A percentile compares a stretch with the other conserved stretches of the same genome.
Evolutionary conservation across 2,888 invertebrate genomes (phyloP).

Genomic region (Drosophila sordidula): DNA sequence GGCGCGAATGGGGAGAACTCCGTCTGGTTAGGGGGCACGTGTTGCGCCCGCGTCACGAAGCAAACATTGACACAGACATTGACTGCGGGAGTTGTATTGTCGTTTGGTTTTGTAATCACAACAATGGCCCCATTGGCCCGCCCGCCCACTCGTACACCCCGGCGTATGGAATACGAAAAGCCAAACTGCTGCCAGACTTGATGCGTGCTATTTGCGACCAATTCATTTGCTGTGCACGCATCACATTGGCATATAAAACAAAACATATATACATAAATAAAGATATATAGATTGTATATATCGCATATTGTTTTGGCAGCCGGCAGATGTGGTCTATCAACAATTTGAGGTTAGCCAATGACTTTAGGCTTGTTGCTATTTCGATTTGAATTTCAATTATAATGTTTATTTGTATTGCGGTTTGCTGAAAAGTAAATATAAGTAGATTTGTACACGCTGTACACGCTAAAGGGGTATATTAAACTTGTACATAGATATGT

Average conservation of each 20-base stretch:
- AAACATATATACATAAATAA: slow-evolving; percentile 4
- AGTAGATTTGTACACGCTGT: slow-evolving; percentile 29
- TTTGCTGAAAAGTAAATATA: slow-evolving; percentile 29
- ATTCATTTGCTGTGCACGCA: slow-evolving; percentile 70
- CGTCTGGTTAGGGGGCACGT: slow-evolving; percentile 11
- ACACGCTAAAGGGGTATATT: background rate
- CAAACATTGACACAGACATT: slow-evolving; percentile 19
- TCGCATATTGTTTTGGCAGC: slow-evolving; percentile 18
- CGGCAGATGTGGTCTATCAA: slow-evolving; percentile 60
- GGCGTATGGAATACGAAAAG: slow-evolving; percentile 26
- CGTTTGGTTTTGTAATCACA: slow-evolving; percentile 21
- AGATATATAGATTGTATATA: slow-evolving; percentile 15
- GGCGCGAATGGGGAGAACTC: slow-evolving; percentile 10
- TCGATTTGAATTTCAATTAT: slow-evolving; percentile 38
- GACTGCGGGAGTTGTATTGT: slow-evolving; percentile 14
- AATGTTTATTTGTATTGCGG: slow-evolving; percentile 56
- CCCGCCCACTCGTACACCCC: background rate
- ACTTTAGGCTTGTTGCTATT: slow-evolving; percentile 47
- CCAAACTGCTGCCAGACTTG: slow-evolving; percentile 30
- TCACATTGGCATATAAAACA: slow-evolving; percentile 20
- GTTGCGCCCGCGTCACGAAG: slow-evolving; percentile 17
- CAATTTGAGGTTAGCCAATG: slow-evolving; percentile 25
- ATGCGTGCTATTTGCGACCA: slow-evolving; percentile 54
- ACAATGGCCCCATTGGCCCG: slow-evolving; percentile 25
- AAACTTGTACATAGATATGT: background rate